Evolutionary conservation across 2,113 vertebrate genomes (phyloP).

Genomic region (Calidris pygmaea): DNA sequence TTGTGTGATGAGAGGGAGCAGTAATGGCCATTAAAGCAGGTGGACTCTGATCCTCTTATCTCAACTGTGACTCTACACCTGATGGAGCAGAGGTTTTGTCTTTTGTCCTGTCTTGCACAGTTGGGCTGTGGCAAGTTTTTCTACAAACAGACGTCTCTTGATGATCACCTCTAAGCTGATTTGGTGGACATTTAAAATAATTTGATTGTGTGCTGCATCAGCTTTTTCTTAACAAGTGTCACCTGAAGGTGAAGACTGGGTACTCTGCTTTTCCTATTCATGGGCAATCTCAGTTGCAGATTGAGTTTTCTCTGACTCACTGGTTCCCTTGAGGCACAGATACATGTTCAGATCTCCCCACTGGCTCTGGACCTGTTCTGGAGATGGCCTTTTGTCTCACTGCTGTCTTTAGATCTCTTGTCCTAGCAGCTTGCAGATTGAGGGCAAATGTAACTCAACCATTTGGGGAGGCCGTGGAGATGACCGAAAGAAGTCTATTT

Average conservation of each 20-base stretch:
- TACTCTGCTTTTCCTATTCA: not conserved
- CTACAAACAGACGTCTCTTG: not conserved
- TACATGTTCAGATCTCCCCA: not conserved
- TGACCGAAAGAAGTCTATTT: not conserved
- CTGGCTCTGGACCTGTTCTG: not conserved
- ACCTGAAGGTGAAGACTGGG: not conserved
- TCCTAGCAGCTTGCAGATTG: not conserved
- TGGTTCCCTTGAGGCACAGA: not conserved
- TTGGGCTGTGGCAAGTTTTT: not conserved
- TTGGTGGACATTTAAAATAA: not conserved
- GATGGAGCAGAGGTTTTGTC: not conserved
- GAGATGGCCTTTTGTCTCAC: not conserved
- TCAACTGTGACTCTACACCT: not conserved
- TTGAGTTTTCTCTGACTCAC: not conserved
- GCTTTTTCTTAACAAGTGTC: not conserved
- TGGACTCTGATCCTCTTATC: not conserved
- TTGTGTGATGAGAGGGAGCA: not conserved
- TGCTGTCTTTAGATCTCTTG: not conserved
- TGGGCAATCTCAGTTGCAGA: not conserved
- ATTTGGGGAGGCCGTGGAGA: not conserved
- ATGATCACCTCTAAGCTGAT: not conserved
- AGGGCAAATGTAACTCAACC: not conserved
- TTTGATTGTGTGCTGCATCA: not conserved
- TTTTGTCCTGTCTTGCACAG: not conserved
- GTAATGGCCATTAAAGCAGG: accelerated